Conservation (phyloP, 2,888 invertebrate genomes). For the Papilio elwesi region DNA sequence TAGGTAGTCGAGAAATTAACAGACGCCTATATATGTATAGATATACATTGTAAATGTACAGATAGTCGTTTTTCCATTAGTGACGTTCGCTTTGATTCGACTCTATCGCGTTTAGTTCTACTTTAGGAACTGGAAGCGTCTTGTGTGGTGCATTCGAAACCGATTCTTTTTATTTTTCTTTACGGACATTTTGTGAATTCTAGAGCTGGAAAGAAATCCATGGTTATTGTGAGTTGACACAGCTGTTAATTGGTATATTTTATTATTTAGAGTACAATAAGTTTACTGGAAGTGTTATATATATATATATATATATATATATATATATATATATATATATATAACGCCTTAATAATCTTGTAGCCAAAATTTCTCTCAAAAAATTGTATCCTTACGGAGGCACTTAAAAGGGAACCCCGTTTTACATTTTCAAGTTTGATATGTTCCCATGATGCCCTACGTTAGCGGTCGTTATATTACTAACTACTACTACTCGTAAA, state of each 20-base stretch:
- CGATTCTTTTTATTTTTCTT: conserved; percentile 18
- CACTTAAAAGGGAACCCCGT: too few relatives aligned
- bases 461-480: too few relatives aligned
- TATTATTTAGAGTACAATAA: background rate
- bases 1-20: too few relatives aligned
- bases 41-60: conserved; percentile 3
- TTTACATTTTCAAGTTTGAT: too few relatives aligned
- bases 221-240: conserved; percentile 21
- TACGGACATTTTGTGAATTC: conserved; percentile 20
- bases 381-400: too few relatives aligned
- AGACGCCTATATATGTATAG: background rate
- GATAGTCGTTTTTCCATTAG: background rate
- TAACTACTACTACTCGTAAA: too few relatives aligned
- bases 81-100: conserved; percentile 14
- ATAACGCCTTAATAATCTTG: too few relatives aligned
- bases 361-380: too few relatives aligned
- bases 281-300: too few relatives aligned
- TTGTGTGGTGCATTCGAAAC: conserved; percentile 19
- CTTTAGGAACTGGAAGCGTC: conserved; percentile 5
- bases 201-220: conserved; percentile 18
- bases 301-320: too few relatives aligned
- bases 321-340: too few relatives aligned
- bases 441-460: too few relatives aligned
- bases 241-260: conserved; percentile 22
- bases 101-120: background rate